A percentile compares a stretch with the other conserved stretches of the same genome.
phyloP scores from a whole-genome alignment of 1,140 invertebrate genomes.

The Drosophila ercepeae region DNA sequence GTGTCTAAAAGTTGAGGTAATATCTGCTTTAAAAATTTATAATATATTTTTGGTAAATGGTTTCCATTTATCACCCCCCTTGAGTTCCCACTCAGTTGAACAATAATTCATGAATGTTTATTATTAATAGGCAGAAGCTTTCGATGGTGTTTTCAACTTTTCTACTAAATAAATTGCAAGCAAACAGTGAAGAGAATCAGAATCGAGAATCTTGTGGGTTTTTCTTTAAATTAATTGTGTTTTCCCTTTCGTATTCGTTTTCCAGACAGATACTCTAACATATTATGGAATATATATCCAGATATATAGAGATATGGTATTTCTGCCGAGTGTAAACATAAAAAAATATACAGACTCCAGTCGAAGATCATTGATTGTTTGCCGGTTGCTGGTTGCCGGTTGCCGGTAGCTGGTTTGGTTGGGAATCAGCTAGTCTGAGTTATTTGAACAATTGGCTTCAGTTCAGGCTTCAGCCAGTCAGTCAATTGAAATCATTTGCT shows the following conservation, averaged over 20 bases:
- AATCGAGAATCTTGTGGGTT: slow-evolving; percentile 23
- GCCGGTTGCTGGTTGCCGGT: slow-evolving; percentile 42
- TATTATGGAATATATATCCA: slow-evolving; percentile 3
- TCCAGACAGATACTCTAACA: slow-evolving; percentile 17
- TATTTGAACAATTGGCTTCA: slow-evolving; percentile 64
- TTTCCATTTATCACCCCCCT: slow-evolving; percentile 12
- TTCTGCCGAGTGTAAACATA: slow-evolving; percentile 19
- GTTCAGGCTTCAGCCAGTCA: slow-evolving; percentile 8
- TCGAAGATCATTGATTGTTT: slow-evolving; percentile 51
- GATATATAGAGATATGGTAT: too few species aligned
- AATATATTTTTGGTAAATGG: background rate
- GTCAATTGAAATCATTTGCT: slow-evolving; percentile 69
- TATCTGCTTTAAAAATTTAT: background rate
- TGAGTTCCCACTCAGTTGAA: slow-evolving; percentile 7
- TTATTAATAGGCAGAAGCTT: slow-evolving; percentile 48
- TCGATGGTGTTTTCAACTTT: slow-evolving; percentile 35
- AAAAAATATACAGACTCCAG: slow-evolving; percentile 17
- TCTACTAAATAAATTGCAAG: slow-evolving; percentile 43
- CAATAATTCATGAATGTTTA: slow-evolving; percentile 57
- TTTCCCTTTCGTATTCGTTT: slow-evolving; percentile 29
- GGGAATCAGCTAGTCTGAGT: slow-evolving; percentile 73
- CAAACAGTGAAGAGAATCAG: slow-evolving; percentile 1
- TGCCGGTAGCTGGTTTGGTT: slow-evolving; percentile 60
- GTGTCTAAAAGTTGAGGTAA: background rate
- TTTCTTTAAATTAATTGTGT: slow-evolving; percentile 46